Conservation (phyloP, 2,888 invertebrate species). For the Nebria brevicollis region DNA sequence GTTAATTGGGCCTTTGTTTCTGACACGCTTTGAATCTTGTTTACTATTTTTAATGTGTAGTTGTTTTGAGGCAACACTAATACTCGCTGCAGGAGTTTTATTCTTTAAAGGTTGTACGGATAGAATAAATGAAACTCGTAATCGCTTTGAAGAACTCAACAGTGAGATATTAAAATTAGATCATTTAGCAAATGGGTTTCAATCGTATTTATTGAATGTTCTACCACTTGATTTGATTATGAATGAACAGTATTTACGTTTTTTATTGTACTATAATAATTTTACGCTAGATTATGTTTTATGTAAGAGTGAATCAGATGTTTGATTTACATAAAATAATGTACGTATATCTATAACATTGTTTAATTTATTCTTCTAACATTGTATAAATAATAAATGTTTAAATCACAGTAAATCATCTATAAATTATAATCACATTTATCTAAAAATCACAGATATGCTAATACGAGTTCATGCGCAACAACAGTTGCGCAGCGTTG, state of each 20-base stretch:
- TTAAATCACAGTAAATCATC: neutral
- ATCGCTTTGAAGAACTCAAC: conserved; percentile 25
- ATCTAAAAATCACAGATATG: neutral
- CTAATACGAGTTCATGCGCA: too few relatives aligned
- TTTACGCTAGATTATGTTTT: conserved; percentile 3
- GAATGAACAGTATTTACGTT: conserved; percentile 10
- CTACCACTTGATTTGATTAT: conserved; percentile 14
- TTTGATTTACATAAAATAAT: neutral
- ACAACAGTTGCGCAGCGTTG: too few relatives aligned
- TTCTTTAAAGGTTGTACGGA: conserved; percentile 13
- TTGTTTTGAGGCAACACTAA: conserved; percentile 28
- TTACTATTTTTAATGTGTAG: conserved; percentile 28
- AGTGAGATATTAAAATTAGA: conserved; percentile 10
- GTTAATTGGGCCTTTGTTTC: conserved; percentile 27
- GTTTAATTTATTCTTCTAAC: neutral
- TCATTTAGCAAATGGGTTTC: conserved; percentile 16
- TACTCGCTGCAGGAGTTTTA: conserved; percentile 19
- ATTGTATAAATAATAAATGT: neutral
- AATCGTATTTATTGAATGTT: conserved; percentile 26
- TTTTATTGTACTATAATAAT: conserved; percentile 9
- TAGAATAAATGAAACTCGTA: conserved; percentile 15
- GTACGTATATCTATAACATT: neutral
- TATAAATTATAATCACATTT: neutral
- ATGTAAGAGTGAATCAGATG: neutral
- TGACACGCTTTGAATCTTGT: conserved; percentile 32